Evolutionary conservation across 2,113 vertebrate genomes (phyloP), one percentile per base, ranked within the genome.

Genomic region (Cervus canadensis): DNA sequence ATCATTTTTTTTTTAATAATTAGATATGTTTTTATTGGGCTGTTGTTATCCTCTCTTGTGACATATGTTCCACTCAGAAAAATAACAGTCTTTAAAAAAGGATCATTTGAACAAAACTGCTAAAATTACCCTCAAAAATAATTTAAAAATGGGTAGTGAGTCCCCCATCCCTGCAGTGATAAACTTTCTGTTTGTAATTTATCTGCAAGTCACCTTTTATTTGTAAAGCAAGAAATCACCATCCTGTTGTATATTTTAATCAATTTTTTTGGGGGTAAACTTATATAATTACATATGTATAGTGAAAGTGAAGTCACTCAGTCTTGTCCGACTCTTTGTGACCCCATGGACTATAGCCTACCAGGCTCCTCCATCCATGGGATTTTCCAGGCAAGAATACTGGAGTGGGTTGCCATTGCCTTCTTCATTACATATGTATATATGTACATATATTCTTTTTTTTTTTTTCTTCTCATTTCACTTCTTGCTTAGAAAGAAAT

Each of bases 1-100:
- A 5, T 43, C 36, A 93, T 11, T 92, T 88, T 79, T 78, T 78
- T 56, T 50, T 33, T 7, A 81, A 97, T 97, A 98, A 97, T 97
- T 96, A 97, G 74, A 86, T 96, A 98, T 97, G 91, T 96, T 98
- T 98, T 98, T 98, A 98, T 98, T 95, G 97, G 96, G 95, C 89
- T 97, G 97, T 98, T 95, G 95, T 98, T 95, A 98, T 97, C 91
- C 81, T 36, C 59, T 97, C 95, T 94, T 64, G 76, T 97, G 98
- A 97, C 81, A 91, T 91, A 96, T 48, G 83, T 85, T 96, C 82
- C 93, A 92, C 74, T 97, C 74, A 96, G 92, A 98, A 97, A 98
- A 98, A 98, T 96, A 91, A 89, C 92, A 87, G 91, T 87, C 93
- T 95, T 98, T 96, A 83, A 92, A 97, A 94, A 96, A 96, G 78